Conservation (phyloP, 1,140 invertebrate genomes). For the Tetraneura akinire region DNA sequence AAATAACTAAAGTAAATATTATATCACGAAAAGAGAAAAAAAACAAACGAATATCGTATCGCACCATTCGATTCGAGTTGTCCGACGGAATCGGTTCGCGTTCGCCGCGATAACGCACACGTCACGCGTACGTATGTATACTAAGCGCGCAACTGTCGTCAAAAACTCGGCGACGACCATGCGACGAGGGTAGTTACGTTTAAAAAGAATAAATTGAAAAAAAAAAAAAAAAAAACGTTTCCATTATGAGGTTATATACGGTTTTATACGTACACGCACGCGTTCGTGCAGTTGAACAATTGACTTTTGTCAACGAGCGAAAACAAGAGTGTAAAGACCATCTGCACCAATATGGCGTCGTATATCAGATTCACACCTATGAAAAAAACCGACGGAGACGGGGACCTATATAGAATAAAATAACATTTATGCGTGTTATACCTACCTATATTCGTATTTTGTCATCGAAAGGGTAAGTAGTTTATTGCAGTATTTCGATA, state of each 20-base stretch:
- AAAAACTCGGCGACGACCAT: neutral
- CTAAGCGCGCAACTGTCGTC: neutral
- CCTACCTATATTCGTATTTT: neutral
- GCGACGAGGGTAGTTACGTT: neutral
- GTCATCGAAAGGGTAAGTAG: slow-evolving; percentile 12
- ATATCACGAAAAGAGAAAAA: neutral
- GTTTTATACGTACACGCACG: no score
- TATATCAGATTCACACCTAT: neutral
- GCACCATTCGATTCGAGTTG: slow-evolving; percentile 12
- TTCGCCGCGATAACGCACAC: neutral
- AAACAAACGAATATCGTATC: no score
- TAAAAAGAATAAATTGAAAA: neutral
- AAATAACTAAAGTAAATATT: neutral
- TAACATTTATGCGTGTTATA: neutral
- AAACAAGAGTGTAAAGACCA: neutral
- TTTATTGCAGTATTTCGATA: no score
- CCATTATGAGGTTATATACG: no score
- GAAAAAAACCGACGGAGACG: neutral
- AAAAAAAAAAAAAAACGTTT: slow-evolving; percentile 7
- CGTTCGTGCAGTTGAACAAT: slow-evolving; percentile 11
- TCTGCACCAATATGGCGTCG: slow-evolving; percentile 34
- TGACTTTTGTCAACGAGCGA: slow-evolving; percentile 26
- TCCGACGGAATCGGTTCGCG: slow-evolving; percentile 12
- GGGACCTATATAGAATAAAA: neutral
- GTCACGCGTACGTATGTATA: neutral